These are phyloP conservation scores for Ferdinandea cuprea DNA, from an alignment of 2,888 invertebrate species.

Conservation along the genomic window DNA sequence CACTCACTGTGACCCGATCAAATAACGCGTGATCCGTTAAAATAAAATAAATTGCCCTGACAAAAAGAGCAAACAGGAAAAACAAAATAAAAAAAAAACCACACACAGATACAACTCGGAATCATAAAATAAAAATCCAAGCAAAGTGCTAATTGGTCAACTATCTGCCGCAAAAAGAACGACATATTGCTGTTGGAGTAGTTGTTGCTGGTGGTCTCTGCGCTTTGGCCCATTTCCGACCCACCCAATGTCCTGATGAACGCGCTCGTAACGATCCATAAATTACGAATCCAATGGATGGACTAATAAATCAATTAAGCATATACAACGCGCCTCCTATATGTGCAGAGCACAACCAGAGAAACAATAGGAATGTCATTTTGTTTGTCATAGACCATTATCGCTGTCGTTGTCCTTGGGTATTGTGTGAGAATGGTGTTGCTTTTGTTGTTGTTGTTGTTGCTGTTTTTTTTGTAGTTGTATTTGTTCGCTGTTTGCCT, in stretches of 20 bases:
- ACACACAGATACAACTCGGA: slow-evolving; percentile 37
- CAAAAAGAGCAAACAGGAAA: neutral
- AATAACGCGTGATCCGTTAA: slow-evolving; percentile 63
- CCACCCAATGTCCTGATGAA: slow-evolving; percentile 34
- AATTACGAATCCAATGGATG: slow-evolving; percentile 69
- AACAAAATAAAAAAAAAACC: slow-evolving; percentile 14
- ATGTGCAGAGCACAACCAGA: neutral
- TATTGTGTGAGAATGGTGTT: slow-evolving; percentile 11
- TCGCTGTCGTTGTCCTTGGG: slow-evolving; percentile 58
- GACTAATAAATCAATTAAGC: slow-evolving; percentile 72
- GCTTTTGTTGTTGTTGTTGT: slow-evolving; percentile 16
- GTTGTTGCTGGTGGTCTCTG: slow-evolving; percentile 21
- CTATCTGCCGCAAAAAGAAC: slow-evolving; percentile 60
- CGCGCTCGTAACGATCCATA: slow-evolving; percentile 66
- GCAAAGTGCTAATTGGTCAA: slow-evolving; percentile 71
- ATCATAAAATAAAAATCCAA: slow-evolving; percentile 63
- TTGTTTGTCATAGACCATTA: slow-evolving; percentile 69
- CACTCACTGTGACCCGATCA: slow-evolving; percentile 45
- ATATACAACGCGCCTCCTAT: slow-evolving; percentile 16
- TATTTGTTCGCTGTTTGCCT: slow-evolving; percentile 31
- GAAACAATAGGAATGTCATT: slow-evolving; percentile 69
- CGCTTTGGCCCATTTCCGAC: neutral
- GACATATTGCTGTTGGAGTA: slow-evolving; percentile 57
- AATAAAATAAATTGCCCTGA: slow-evolving; percentile 57
- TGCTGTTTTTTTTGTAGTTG: too few species aligned